Evolutionary conservation across 1,140 invertebrate species (phyloP), one percentile per base, ranked within the genome.

Genomic region (Ceratina calcarata): DNA sequence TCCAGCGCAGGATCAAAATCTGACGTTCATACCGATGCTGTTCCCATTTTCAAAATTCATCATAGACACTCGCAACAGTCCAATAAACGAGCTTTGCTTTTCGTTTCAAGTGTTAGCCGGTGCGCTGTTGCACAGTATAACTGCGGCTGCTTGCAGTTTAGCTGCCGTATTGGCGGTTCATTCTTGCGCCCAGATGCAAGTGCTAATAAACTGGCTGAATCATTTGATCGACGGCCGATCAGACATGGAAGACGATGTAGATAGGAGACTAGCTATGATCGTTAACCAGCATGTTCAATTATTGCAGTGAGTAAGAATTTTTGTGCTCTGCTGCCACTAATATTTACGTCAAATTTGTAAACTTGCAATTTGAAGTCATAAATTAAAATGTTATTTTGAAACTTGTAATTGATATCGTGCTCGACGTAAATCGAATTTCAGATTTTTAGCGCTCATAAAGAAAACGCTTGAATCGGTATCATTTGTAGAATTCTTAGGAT

Each of bases 401-500:
- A n/a, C n/a, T n/a, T n/a, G n/a, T n/a, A n/a, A n/a, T n/a, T n/a
- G n/a, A n/a, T n/a, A n/a, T n/a, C 8, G 22, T 22, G 3, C 27
- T 20, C 4, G 27, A 32, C 27, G 27, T 32, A 32, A 3, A 20
- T 45, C 2, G 16, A 24, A 18, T 83, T 53, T 37, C 45, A 90
- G 89, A 24, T 89, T 89, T 24, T 72, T 87, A 15, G 16, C 72
- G 0, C 60, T 80, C 1, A 79, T 83, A n/a, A 86, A 90, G 58
- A 69, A 67, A 18, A 64, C 86, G 51, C 67, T 90, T 10, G 86
- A 85, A n/a, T 82, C 86, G 61, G 72, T 90, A 49, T 88, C 87
- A 22, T 77, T 89, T 8, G 80, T 90, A 2, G 89, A 91, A 83
- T 83, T 90, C 22, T 57, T 87, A 0, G 88, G 88, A 8, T 90